These are phyloP conservation scores for Lycophotia porphyrea DNA, from an alignment of 2,888 invertebrate genomes.

Conservation along the genomic window DNA sequence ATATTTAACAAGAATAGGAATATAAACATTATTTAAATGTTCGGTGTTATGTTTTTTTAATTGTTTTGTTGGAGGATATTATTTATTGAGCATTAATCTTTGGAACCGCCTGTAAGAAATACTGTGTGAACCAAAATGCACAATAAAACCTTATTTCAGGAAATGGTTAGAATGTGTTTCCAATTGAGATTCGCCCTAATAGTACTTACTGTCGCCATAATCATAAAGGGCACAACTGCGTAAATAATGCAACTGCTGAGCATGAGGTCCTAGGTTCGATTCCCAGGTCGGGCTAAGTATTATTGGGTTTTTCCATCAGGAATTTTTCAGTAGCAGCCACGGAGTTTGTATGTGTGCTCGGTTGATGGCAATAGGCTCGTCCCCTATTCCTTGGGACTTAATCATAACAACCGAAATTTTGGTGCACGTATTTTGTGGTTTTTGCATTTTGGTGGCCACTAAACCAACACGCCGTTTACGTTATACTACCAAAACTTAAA, in stretches of 20 bases:
- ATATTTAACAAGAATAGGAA: constrained; percentile 23
- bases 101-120: constrained; percentile 61
- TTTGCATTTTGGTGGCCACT: too few relatives aligned
- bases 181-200: not conserved
- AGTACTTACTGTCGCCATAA: not conserved
- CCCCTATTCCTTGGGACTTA: not conserved
- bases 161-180: not conserved
- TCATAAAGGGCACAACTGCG: not conserved
- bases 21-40: constrained; percentile 27
- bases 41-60: constrained; percentile 38
- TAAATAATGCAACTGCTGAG: not conserved
- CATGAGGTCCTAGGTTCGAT: not conserved
- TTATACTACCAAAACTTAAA: too few relatives aligned
- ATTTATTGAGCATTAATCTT: constrained; percentile 46
- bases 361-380: not conserved
- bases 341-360: not conserved
- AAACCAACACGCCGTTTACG: too few relatives aligned
- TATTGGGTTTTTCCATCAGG: not conserved
- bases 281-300: not conserved
- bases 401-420: not conserved
- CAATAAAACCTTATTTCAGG: not conserved
- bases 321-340: not conserved
- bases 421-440: not conserved
- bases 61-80: constrained; percentile 39
- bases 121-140: not conserved